These are phyloP conservation scores for Pharmacophagus antenor DNA, from an alignment of 2,888 invertebrate genomes.

Conservation along the genomic window DNA sequence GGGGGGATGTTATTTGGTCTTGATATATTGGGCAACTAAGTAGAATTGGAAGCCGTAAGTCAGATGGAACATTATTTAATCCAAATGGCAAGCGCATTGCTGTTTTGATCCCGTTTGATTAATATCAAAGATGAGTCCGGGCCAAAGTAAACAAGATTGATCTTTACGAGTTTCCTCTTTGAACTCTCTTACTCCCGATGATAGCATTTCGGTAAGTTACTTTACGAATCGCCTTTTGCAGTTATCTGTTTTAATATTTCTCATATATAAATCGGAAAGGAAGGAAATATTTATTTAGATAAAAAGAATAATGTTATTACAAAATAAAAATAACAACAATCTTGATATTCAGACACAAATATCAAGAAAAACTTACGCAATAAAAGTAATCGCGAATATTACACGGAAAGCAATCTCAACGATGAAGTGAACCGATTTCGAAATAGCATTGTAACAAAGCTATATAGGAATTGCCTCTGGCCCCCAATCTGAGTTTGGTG, in stretches of 20 bases:
- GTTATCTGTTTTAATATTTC: constrained; percentile 6
- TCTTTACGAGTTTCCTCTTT: constrained; percentile 24
- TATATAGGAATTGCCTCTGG: constrained; percentile 43
- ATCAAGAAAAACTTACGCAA: constrained; percentile 13
- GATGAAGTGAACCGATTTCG: constrained; percentile 60
- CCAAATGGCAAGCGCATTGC: constrained; percentile 39
- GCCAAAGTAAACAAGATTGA: constrained; percentile 34
- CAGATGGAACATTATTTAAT: constrained; percentile 47
- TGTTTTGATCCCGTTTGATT: constrained; percentile 36
- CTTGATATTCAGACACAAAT: background rate
- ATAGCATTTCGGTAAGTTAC: constrained; percentile 17
- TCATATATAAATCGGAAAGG: background rate
- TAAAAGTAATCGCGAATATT: constrained; percentile 41
- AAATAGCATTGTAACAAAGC: constrained; percentile 54
- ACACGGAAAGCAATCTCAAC: constrained; percentile 66
- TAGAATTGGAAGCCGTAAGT: constrained; percentile 35
- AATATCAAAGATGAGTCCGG: constrained; percentile 44
- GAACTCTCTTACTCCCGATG: constrained; percentile 13
- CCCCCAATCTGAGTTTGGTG: constrained; percentile 45
- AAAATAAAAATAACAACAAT: background rate
- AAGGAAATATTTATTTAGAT: background rate
- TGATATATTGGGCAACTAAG: constrained; percentile 34
- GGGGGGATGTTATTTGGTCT: constrained; percentile 37
- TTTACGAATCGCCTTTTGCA: constrained; percentile 3
- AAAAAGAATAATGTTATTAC: background rate